Base-by-base conservation (phyloP, 2,888 invertebrate species). In the Lymantria dispar region DNA sequence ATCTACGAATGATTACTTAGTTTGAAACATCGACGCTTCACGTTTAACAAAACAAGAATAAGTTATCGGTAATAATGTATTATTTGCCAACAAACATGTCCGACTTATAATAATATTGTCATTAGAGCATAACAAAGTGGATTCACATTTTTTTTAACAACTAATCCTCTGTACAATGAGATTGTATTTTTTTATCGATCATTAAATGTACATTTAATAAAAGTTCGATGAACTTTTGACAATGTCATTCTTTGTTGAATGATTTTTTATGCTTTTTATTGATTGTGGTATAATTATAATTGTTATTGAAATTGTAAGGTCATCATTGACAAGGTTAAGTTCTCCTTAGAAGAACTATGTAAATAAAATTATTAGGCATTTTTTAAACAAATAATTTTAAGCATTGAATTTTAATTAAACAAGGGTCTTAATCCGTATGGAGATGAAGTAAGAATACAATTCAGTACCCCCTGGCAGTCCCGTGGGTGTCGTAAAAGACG, bases 31-130 rank as follows among this genome's bases (percentile, higher is more conserved):
- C 72, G 69, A 52, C 61, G 55, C 68, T 65, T 65, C 65, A 62
- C 71, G 70, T 60, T 70, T 54, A 72, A 79, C 69, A 74, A 76
- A 80, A 72, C 74, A 70, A 75, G 60, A 66, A 69, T 68, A 70
- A 62, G 70, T 77, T 73, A 73, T 71, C 58, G 58, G 56, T 70
- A 71, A 74, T 74, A 76, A 76, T 65, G 67, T 74, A 73, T 75
- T 82, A 81, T 79, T 82, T 78, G 70, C 73, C 68, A 68, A 67
- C 72, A 76, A 76, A 78, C 72, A 62, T 66, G 62, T 69, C 64
- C 56, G 66, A 56, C 64, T 78, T 80, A 78, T 73, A 81, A 84
- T 85, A 83, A 83, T 83, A 84, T 84, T 85, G 78, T 81, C 83
- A 83, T 85, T 84, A 85, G 74, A 56, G 63, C 62, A 49, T 60